Evolutionary conservation across 1,140 invertebrate genomes (phyloP), one percentile per base, ranked within the genome.

Genomic region (Aphelinus certus): DNA sequence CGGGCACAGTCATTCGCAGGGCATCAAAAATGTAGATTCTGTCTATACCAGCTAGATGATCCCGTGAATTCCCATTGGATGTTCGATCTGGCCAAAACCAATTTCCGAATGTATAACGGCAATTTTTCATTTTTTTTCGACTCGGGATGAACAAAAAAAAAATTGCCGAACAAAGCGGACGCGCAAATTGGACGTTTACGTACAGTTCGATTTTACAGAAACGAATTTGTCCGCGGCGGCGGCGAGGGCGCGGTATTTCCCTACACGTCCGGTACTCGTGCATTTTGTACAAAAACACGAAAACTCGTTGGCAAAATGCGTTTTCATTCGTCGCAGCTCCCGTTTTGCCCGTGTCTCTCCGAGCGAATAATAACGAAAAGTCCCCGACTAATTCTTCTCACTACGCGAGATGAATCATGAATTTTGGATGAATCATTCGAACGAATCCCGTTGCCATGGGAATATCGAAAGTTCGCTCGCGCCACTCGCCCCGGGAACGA

Each of bases 171-270:
- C 51, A 9, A 53, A 60, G n/a, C 45, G 3, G 3, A 58, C 26
- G 26, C 6, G 67, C 7, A 69, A 58, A 69, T 63, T 63, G 49
- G 26, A 71, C 10, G 60, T 26, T 63, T 48, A 71, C 60, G 49
- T 55, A 61, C 61, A 6, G 57, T 53, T 56, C 51, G 45, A 63
- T 71, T 68, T 71, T 71, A 9, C 60, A 63, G 63, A 71, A 79
- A 66, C 57, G 64, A 7, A 55, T 47, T 49, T 57, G 66, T 70
- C 67, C 65, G 66, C 26, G 26, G 26, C 26, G 26, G 26, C 26
- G 26, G 26, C 26, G 26, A 0, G 26, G 26, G 26, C 0, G 26
- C 26, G 26, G 26, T 78, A 77, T 76, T 78, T 75, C 67, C 57
- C 47, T 6, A 46, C 45, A 53, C 51, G 9, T 9, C 45, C 53